Conservation (phyloP, 2,113 vertebrate species). For the Prietella phreatophila region DNA sequence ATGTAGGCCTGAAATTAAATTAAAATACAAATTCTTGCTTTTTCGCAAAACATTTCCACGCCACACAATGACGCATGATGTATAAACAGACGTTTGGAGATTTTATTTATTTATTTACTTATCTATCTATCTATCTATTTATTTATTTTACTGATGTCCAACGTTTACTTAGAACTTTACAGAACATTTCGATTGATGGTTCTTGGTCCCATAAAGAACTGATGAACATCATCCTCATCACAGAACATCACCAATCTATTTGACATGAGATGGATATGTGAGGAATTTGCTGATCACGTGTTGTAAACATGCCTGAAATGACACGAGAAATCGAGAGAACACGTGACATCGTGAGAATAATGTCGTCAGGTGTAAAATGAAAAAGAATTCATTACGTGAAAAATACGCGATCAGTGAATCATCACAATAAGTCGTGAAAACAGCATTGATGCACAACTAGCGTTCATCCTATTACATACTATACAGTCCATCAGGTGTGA, state of each 20-base stretch:
- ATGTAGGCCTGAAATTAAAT: not conserved
- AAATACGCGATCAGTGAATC: not conserved
- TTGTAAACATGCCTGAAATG: not conserved
- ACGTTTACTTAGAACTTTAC: not conserved
- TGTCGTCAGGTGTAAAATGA: not conserved
- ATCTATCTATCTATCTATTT: no score
- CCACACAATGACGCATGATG: not conserved
- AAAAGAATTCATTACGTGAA: not conserved
- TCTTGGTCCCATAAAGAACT: not conserved
- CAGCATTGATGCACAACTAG: not conserved
- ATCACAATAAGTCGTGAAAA: not conserved
- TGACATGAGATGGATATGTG: no score
- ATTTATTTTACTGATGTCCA: not conserved
- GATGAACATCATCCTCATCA: no score
- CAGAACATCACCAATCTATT: no score
- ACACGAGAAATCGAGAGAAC: no score
- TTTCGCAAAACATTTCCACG: not conserved
- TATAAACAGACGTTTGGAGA: not conserved
- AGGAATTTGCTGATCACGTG: not conserved
- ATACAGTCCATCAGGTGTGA: not conserved
- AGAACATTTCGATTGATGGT: not conserved
- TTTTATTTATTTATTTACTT: no score
- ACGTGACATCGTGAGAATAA: no score
- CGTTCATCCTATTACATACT: fast-evolving
- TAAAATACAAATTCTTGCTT: not conserved